A percentile compares a stretch with the other conserved stretches of the same genome.
These are phyloP conservation scores for Salpingus planirostris DNA, from an alignment of 2,888 invertebrate genomes.

Conservation along the genomic window DNA sequence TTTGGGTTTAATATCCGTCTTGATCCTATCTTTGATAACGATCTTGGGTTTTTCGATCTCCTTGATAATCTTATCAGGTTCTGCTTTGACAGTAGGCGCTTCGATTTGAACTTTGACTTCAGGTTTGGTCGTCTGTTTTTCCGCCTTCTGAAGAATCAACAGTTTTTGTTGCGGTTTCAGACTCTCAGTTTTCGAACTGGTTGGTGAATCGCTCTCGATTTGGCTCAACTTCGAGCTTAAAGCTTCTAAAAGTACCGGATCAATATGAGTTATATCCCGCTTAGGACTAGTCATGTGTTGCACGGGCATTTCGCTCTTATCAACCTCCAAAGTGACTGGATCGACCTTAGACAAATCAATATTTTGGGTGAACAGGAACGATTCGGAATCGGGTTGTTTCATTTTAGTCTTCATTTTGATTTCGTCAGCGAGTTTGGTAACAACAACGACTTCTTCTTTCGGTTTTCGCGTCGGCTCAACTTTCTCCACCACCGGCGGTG, in stretches of 20 bases:
- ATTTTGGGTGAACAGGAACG: slow-evolving; percentile 65
- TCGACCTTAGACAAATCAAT: slow-evolving; percentile 66
- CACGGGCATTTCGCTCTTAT: slow-evolving; percentile 52
- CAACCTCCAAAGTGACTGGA: slow-evolving; percentile 61
- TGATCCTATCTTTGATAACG: slow-evolving; percentile 42
- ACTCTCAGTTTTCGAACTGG: slow-evolving; percentile 65
- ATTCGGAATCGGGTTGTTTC: slow-evolving; percentile 29
- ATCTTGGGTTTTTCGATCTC: slow-evolving; percentile 23
- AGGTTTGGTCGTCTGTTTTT: slow-evolving; percentile 17
- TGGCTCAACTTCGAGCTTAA: slow-evolving; percentile 64
- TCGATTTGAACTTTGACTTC: slow-evolving; percentile 17
- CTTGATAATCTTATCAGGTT: slow-evolving; percentile 24
- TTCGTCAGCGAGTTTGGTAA: slow-evolving; percentile 25
- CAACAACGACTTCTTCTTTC: slow-evolving; percentile 44
- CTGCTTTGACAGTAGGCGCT: slow-evolving; percentile 20
- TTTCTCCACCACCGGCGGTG: slow-evolving; percentile 15
- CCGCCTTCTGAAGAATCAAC: slow-evolving; percentile 23
- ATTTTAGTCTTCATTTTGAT: slow-evolving; percentile 21
- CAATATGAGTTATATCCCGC: slow-evolving; percentile 61
- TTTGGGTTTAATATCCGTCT: slow-evolving; percentile 55
- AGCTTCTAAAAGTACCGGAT: slow-evolving; percentile 56
- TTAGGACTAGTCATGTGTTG: slow-evolving; percentile 61
- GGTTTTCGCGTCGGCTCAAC: slow-evolving; percentile 45
- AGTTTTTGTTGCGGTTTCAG: slow-evolving; percentile 39
- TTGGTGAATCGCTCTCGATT: slow-evolving; percentile 68